A percentile compares a stretch with the other conserved stretches of the same genome.
phyloP scores from a whole-genome alignment of 1,140 invertebrate genomes.

The Cydia splendana region DNA sequence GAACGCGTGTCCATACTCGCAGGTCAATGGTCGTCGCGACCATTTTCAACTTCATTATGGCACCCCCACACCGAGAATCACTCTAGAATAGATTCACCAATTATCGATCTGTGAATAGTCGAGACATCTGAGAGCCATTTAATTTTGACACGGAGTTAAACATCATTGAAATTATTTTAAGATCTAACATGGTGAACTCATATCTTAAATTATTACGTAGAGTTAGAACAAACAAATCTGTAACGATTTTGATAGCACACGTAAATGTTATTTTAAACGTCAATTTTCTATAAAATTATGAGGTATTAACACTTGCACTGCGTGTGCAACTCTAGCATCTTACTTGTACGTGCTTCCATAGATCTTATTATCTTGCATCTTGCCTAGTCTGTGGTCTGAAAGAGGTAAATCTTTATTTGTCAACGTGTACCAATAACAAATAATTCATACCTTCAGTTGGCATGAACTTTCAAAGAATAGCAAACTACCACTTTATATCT shows the following conservation, averaged over 20 bases:
- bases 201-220: too few relatives aligned
- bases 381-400: neutral
- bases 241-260: too few relatives aligned
- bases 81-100: slow-evolving; percentile 25
- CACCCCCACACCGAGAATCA: slow-evolving; percentile 39
- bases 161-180: neutral
- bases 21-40: slow-evolving; percentile 37
- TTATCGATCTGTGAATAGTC: slow-evolving; percentile 16
- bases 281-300: too few relatives aligned
- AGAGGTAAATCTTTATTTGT: slow-evolving; percentile 21
- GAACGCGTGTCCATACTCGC: neutral
- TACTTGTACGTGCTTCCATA: too few relatives aligned
- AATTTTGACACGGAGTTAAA: neutral
- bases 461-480: neutral
- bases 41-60: slow-evolving; percentile 48
- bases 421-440: slow-evolving; percentile 2
- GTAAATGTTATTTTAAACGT: too few relatives aligned
- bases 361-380: too few relatives aligned
- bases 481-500: neutral
- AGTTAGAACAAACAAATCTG: too few relatives aligned
- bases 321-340: too few relatives aligned
- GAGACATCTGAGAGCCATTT: neutral
- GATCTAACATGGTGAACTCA: too few relatives aligned
- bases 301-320: too few relatives aligned
- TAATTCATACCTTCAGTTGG: neutral